These are phyloP conservation scores for Thyatira batis DNA, from an alignment of 2,888 invertebrate genomes.

Conservation along the genomic window DNA sequence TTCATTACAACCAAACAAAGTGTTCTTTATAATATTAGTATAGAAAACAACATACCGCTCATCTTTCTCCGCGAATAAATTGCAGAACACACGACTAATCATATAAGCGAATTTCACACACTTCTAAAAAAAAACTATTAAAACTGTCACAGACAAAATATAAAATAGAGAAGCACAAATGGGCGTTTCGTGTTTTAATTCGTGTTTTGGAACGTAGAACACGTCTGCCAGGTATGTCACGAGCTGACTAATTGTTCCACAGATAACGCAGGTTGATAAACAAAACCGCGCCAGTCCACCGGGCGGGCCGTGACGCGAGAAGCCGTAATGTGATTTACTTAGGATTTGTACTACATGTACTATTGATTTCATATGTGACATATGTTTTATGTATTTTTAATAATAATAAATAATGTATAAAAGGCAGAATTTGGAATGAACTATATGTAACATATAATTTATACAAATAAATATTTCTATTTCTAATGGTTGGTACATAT, in stretches of 20 bases:
- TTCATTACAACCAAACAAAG: no score
- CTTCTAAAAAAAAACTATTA: neutral
- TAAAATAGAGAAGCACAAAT: slow-evolving; percentile 18
- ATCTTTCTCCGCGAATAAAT: neutral
- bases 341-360: slow-evolving; percentile 37
- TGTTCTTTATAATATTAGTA: no score
- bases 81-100: slow-evolving; percentile 1
- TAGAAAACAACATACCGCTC: neutral
- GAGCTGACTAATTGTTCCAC: slow-evolving; percentile 62
- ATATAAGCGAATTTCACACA: neutral
- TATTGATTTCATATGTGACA: neutral
- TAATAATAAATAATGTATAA: neutral
- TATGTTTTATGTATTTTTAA: neutral
- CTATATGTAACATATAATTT: no score
- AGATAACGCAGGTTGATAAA: slow-evolving; percentile 65
- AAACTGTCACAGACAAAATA: neutral
- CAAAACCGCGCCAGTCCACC: slow-evolving; percentile 36
- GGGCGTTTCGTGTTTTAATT: slow-evolving; percentile 11
- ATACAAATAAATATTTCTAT: no score
- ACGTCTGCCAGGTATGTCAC: slow-evolving; percentile 48
- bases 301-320: slow-evolving; percentile 30
- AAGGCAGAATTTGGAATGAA: no score
- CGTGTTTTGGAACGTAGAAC: slow-evolving; percentile 16
- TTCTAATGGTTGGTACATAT: no score
- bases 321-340: slow-evolving; percentile 52